These are phyloP conservation scores for Bos taurus DNA, from an alignment of 2,113 vertebrate genomes.

Conservation along the genomic window ARS-UCD2.0 NC_037336.1:68465001-68465500, in stretches of 20 bases:
- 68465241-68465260: neutral
- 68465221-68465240: neutral
- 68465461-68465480: neutral
- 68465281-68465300: neutral
- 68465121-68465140: neutral
- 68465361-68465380: neutral
- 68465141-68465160: neutral
- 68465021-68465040: neutral
- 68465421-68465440: conserved; percentile 1
- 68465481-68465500: neutral
- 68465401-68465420: neutral
- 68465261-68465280: neutral
- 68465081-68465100: neutral
- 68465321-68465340: neutral
- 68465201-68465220: neutral
- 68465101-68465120: neutral
- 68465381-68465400: neutral
- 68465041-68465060: neutral
- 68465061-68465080: neutral
- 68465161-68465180: neutral
- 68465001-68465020: neutral
- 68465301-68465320: neutral
- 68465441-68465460: neutral
- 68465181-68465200: neutral
- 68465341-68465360: neutral